Base-by-base conservation (phyloP, 2,797 vertebrate genomes). In the Vespertilio murinus region DNA sequence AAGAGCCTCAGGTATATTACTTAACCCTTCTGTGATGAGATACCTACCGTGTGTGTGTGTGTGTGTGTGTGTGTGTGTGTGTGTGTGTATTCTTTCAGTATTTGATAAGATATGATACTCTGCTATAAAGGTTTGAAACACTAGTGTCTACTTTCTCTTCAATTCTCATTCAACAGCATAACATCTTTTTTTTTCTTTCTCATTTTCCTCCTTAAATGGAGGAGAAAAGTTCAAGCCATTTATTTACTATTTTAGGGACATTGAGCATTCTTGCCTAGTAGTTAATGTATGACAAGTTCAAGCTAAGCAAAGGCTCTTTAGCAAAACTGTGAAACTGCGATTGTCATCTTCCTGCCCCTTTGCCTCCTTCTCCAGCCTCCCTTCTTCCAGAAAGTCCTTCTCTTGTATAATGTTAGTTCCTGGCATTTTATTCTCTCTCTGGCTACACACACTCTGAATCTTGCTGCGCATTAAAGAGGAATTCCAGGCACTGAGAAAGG, bases 341-440 rank as follows among this genome's bases (percentile, higher is more conserved):
- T 40, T 35, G 64, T 6, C 20, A 38, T 82, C 45, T 65, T 20
- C 35, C 22, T 0, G 2, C 52, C 30, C 13, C 83, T 91, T 73
- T 23, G 22, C 83, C 42, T 70, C 56, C 22, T 71, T 47, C 77
- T n/a, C 81, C 25, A 25, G 14, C 49, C 70, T 88, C 56, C 69
- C 65, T 88, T 81, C 81, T 92, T 92, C 74, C 77, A 78, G 78
- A 93, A 92, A 93, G 54, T 28, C 17, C 33, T 64, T 88, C n/a
- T 77, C 30, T 80, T 73, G 8, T 61, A 11, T 52, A 52, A 13
- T 54, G 8, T 33, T 10, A n/a, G 49, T 42, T 91, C 23, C 33
- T 77, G 65, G 85, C 23, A 73, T 40, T 69, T 93, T 61, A 75
- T 94, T 88, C 25, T 79, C 17, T 92, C 10, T 52, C 22, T 38